Percentiles rank a stretch among this genome's conserved stretches.
Evolutionary conservation across 2,888 invertebrate species (phyloP).

Genomic region (Candidula unifasciata): DNA sequence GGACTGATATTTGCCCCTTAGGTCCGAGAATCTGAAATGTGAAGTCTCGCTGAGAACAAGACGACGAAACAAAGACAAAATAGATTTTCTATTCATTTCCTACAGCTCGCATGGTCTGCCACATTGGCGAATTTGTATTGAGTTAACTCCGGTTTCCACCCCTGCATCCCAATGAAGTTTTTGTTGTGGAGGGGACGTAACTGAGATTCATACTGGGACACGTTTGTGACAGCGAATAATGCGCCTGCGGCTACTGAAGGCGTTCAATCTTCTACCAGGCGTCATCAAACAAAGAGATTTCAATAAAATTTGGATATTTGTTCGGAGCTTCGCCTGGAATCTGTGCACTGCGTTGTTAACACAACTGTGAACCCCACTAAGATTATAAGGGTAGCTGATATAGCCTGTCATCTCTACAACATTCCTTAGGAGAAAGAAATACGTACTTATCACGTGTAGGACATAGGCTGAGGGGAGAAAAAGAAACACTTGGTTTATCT

Average conservation of each 20-base stretch:
- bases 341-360: neutral
- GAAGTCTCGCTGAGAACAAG: slow-evolving; percentile 15
- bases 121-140: slow-evolving; percentile 23
- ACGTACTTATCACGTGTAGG: too few relatives aligned
- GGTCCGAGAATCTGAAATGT: slow-evolving; percentile 12
- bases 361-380: neutral
- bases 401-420: too few relatives aligned
- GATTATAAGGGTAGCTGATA: too few relatives aligned
- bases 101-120: neutral
- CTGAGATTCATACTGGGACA: slow-evolving; percentile 7
- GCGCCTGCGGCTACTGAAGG: neutral
- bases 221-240: neutral
- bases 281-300: slow-evolving; percentile 24
- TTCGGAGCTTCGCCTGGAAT: neutral
- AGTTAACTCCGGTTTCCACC: slow-evolving; percentile 28
- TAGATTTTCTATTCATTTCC: slow-evolving; percentile 27
- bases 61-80: slow-evolving; percentile 20
- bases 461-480: too few relatives aligned
- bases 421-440: too few relatives aligned
- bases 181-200: neutral
- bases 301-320: neutral
- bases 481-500: too few relatives aligned
- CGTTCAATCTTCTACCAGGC: neutral
- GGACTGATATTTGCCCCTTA: neutral
- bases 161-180: slow-evolving; percentile 24